Evolutionary conservation across 2,113 vertebrate species (phyloP), one percentile per base, ranked within the genome.

Genomic region (Misgurnus mizolepis): DNA sequence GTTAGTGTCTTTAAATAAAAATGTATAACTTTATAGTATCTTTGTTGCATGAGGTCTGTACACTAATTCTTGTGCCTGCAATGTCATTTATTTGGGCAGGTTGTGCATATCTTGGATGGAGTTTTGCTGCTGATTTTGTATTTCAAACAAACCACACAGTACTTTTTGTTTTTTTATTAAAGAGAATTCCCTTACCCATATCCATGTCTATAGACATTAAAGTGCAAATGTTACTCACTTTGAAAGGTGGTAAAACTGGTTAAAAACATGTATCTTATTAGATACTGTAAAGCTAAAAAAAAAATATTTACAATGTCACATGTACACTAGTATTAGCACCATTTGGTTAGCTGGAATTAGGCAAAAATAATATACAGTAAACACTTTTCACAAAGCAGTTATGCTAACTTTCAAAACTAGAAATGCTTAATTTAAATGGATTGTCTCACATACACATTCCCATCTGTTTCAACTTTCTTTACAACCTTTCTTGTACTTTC

Each of bases 201-300:
- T 88, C 75, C 67, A 82, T 74, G 82, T 47, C 77, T 72, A 76
- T 88, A 87, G 84, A 88, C 81, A 83, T 79, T 93, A 92, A 93
- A 93, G 91, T 93, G 92, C 92, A 90, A 88, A 84, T 86, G 80
- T 87, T 78, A 80, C 85, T 83, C 82, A 88, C 82, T 84, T 72
- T 82, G 85, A 85, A 80, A 84, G 14, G 22, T 76, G 68, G 22
- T 61, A 47, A 47, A 50, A 58, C 49, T 5, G 58, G 62, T 17
- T 75, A 62, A 12, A 47, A 64, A 43, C 22, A 5, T 18, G 9
- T 5, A 40, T 53, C 40, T 22, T 8, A 18, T 5, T 72, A 55
- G 12, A 64, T 71, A 55, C 47, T 7, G 4, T 47, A 15, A 72
- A 12, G 40, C 17, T 58, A 6, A 50, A 65, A 17, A 61, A 69